Evolutionary conservation across 2,113 vertebrate species (phyloP).

Genomic region (Ctenodactylus gundi): DNA sequence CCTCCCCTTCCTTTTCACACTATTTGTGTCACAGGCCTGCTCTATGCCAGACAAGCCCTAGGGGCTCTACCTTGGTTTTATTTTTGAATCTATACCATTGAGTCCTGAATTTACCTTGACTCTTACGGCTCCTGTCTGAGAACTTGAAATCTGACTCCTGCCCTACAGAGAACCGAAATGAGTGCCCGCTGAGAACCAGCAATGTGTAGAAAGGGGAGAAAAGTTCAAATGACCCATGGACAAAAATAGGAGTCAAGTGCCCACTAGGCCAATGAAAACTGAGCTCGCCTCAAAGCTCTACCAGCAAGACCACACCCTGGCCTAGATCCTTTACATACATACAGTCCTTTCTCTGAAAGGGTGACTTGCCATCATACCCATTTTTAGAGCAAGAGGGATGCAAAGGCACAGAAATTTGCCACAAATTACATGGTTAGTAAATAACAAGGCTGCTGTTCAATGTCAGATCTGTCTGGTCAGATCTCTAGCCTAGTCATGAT

Average conservation of each 20-base stretch:
- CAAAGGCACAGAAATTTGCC: neutral
- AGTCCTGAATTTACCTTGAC: neutral
- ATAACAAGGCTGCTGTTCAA: neutral
- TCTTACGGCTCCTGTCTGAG: neutral
- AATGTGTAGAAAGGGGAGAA: neutral
- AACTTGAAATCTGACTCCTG: neutral
- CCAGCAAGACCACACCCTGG: neutral
- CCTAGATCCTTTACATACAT: neutral
- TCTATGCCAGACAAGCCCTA: neutral
- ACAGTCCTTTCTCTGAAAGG: neutral
- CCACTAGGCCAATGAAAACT: neutral
- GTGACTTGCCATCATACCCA: neutral
- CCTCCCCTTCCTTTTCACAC: neutral
- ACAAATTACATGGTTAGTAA: neutral
- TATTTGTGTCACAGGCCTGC: neutral
- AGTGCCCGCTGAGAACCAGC: neutral
- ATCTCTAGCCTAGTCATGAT: neutral
- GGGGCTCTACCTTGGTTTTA: neutral
- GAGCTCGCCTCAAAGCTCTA: neutral
- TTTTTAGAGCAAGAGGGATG: neutral
- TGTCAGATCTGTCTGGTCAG: neutral
- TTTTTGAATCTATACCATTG: neutral
- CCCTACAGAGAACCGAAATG: neutral
- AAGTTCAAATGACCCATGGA: neutral
- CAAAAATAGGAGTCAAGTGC: neutral